A percentile compares a stretch with the other conserved stretches of the same genome.
phyloP scores from a whole-genome alignment of 2,888 invertebrate species.

The Merodon equestris region DNA sequence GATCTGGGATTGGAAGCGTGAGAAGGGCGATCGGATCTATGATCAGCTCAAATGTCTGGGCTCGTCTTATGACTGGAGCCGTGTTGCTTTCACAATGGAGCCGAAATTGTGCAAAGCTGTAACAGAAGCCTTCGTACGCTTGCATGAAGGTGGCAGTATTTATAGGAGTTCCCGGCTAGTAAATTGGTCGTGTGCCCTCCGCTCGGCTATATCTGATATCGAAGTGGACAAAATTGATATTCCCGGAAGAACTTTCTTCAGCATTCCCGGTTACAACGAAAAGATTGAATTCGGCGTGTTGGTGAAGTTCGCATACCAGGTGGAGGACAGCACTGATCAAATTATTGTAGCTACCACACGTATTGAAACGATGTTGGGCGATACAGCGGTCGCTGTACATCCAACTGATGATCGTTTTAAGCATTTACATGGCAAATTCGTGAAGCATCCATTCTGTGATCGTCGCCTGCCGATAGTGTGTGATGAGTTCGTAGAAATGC shows the following conservation, averaged over 20 bases:
- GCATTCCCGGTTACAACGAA: slow-evolving; percentile 88
- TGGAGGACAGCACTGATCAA: slow-evolving; percentile 83
- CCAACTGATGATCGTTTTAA: slow-evolving; percentile 93
- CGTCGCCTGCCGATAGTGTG: slow-evolving; percentile 92
- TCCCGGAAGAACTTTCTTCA: slow-evolving; percentile 88
- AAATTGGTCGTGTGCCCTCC: slow-evolving; percentile 98
- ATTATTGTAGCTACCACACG: slow-evolving; percentile 97
- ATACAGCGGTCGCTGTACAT: slow-evolving; percentile 98
- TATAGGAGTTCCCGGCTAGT: slow-evolving; percentile 96
- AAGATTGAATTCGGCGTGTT: slow-evolving; percentile 95
- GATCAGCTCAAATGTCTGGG: slow-evolving; percentile 93
- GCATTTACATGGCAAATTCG: slow-evolving; percentile 88
- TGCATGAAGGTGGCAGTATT: slow-evolving; percentile 93
- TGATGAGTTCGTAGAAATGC: slow-evolving; percentile 96
- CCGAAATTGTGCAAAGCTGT: slow-evolving; percentile 92
- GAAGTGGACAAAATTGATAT: slow-evolving; percentile 98
- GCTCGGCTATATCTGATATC: slow-evolving; percentile 99
- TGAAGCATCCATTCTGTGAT: slow-evolving; percentile 92
- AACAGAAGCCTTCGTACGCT: slow-evolving; percentile 93
- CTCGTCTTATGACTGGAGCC: slow-evolving; percentile 96
- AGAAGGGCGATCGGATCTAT: slow-evolving; percentile 86
- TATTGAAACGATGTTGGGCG: slow-evolving; percentile 98
- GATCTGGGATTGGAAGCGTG: slow-evolving; percentile 97
- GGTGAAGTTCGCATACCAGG: slow-evolving; percentile 94
- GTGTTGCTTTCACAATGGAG: slow-evolving; percentile 98